phyloP scores from a whole-genome alignment of 2,797 vertebrate species.

The Decapterus maruadsi region DNA sequence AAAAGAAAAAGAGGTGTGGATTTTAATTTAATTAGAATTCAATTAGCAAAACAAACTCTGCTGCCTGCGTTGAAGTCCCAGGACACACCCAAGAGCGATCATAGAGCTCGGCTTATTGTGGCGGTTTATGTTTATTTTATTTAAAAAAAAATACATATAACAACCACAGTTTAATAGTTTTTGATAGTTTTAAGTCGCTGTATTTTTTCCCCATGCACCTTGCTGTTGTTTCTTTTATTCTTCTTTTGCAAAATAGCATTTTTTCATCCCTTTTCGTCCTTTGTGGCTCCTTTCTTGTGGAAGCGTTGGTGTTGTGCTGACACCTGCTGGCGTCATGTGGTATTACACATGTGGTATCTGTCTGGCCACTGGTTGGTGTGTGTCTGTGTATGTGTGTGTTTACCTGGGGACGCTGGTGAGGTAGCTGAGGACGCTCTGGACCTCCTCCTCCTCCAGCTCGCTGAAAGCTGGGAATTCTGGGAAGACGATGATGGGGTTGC shows the following conservation, averaged over 20 bases:
- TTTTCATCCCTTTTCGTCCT: conserved; percentile 7
- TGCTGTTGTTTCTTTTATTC: no score
- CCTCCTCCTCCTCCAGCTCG: conserved; percentile 90
- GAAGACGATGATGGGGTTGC: conserved; percentile 93
- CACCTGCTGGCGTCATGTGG: conserved; percentile 55
- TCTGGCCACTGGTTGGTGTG: background rate
- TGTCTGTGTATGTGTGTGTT: conserved; percentile 23
- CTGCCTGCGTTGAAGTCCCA: background rate
- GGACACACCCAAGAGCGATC: background rate
- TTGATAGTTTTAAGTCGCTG: background rate
- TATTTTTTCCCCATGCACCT: background rate
- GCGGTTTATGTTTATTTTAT: background rate
- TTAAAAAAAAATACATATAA: background rate
- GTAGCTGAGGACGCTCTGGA: conserved; percentile 93
- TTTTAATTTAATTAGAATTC: conserved; percentile 9
- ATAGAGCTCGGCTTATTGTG: background rate
- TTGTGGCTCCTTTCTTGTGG: conserved; percentile 1
- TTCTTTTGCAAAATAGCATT: background rate
- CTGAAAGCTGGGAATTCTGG: conserved; percentile 93
- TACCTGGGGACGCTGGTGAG: conserved; percentile 94
- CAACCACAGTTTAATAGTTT: no score
- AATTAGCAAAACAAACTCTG: background rate
- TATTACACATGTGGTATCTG: conserved; percentile 36
- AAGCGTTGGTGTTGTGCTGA: conserved; percentile 37
- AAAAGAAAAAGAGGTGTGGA: conserved; percentile 4